Base-by-base conservation (phyloP, 2,888 invertebrate genomes). In the Lordiphosa andalusiaca region DNA sequence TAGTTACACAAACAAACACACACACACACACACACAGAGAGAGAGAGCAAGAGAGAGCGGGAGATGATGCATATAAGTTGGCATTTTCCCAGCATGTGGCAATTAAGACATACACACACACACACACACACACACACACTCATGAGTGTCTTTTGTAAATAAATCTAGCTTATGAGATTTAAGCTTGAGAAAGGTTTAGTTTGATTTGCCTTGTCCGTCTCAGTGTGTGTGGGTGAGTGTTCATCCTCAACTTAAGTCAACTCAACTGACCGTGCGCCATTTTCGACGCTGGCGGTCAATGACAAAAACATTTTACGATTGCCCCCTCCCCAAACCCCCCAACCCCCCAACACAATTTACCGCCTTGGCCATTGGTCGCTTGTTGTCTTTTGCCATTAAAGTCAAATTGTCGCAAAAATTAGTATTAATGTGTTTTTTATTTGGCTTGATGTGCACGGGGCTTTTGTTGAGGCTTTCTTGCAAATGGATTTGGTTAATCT, bases 341-440 rank as follows among this genome's bases (percentile, higher is more conserved):
- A n/a, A n/a, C n/a, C 9, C 9, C 6, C 10, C 10, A 4, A 19
- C 12, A 5, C 30, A n/a, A 49, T 13, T 33, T 71, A 73, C 67
- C 54, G 71, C 10, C 58, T 61, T 61, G 73, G 55, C 67, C 58
- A 66, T 55, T 62, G 61, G 48, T 51, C 56, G 37, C 38, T 52
- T 38, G 55, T 62, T 58, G 62, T 71, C 67, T 82, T 69, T 58
- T 71, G 78, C 62, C 78, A 80, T 82, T 82, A 84, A 84, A 71
- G 69, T 78, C 80, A 68, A 69, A 73, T 84, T 82, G 76, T 73
- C 83, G 71, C 73, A 75, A 65, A 84, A 84, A 80, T 80, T 78
- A 82, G 80, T 75, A 80, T 80, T 80, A 80, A 80, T 80, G 80
- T 51, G 59, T 69, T 80, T 83, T 80, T 80, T 80, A 84, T 82